Evolutionary conservation across 2,888 invertebrate species (phyloP).

Genomic region (Lomographa bimaculata): DNA sequence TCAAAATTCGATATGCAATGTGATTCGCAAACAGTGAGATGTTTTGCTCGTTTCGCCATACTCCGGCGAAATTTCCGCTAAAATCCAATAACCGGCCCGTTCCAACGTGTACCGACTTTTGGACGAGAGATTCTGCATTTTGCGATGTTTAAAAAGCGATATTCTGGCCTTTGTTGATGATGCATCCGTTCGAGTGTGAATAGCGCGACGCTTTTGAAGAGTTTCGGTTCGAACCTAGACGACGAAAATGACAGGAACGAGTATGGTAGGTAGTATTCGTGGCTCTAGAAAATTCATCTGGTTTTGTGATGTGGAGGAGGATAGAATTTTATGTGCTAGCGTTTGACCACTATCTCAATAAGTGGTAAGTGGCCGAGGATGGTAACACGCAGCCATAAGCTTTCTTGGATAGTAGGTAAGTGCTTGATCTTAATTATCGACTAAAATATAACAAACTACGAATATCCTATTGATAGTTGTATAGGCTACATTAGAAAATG

Average conservation of each 20-base stretch:
- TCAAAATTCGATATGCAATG: constrained; percentile 71
- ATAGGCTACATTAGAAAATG: no score
- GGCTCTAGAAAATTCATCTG: no score
- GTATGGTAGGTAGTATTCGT: no score
- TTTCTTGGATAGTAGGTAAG: no score
- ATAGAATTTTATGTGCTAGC: no score
- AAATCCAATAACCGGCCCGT: constrained; percentile 70
- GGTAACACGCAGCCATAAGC: no score
- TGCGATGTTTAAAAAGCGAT: constrained; percentile 31
- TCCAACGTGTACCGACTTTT: constrained; percentile 41
- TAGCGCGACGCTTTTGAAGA: constrained; percentile 13
- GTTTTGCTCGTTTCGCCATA: constrained; percentile 53
- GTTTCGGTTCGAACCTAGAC: constrained; percentile 4
- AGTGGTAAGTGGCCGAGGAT: no score
- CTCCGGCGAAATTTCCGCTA: constrained; percentile 70
- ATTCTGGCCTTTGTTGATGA: constrained; percentile 28
- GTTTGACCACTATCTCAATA: no score
- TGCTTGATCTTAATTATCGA: no score
- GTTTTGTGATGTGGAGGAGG: no score
- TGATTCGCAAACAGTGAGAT: constrained; percentile 64
- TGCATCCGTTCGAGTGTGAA: constrained; percentile 24
- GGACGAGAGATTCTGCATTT: constrained; percentile 35
- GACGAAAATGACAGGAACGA: constrained; percentile 3
- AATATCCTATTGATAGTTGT: no score
- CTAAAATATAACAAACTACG: no score